Conservation (phyloP, 1,140 invertebrate species). For the Ericerus pela region DNA sequence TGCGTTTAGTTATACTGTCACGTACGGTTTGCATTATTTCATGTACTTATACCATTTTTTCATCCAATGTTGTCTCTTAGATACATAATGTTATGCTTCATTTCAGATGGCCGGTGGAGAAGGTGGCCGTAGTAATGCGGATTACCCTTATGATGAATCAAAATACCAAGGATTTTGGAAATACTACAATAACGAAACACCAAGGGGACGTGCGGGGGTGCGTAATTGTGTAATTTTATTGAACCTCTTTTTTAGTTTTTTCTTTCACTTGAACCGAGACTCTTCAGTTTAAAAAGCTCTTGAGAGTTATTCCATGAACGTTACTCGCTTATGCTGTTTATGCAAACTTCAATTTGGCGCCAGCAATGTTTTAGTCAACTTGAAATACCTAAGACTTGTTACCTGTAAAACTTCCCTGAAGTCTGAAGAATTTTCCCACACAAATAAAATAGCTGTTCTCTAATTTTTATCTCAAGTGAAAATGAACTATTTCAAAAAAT, state of each 20-base stretch:
- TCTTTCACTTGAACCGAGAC: background rate
- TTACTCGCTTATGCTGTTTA: background rate
- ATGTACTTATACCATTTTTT: too few species aligned
- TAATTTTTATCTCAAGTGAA: too few species aligned
- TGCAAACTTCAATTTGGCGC: background rate
- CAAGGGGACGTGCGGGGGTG: conserved; percentile 13
- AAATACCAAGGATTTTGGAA: conserved; percentile 13
- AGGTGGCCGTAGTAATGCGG: background rate
- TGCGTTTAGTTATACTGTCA: too few species aligned
- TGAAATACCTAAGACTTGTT: too few species aligned
- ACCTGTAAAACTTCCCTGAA: too few species aligned
- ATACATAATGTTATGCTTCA: background rate
- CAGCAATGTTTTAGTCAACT: background rate
- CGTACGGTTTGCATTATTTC: too few species aligned
- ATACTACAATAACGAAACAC: conserved; percentile 13
- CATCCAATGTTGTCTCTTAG: too few species aligned
- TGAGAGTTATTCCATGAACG: background rate
- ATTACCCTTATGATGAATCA: conserved; percentile 14
- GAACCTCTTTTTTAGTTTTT: conserved; percentile 14
- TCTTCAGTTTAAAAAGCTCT: background rate
- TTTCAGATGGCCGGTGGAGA: background rate
- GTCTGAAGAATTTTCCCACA: too few species aligned
- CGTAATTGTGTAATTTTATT: background rate
- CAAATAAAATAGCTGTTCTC: background rate
- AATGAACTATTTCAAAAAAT: too few species aligned